Conservation (phyloP, 2,797 vertebrate species). For the Euthynnus affinis region DNA sequence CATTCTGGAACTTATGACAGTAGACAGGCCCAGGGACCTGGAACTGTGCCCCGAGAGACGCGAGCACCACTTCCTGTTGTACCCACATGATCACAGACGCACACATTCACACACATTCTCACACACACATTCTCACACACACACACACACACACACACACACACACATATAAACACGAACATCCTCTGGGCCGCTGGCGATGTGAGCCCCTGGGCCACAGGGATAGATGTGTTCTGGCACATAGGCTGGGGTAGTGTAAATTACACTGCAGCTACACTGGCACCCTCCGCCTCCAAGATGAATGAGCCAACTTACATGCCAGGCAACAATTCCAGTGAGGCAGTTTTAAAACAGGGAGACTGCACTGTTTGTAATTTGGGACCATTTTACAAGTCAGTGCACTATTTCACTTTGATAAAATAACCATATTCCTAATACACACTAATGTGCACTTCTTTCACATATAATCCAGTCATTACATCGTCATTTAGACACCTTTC, state of each 20-base stretch:
- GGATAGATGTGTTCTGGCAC: constrained; percentile 76
- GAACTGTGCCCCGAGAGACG: constrained; percentile 76
- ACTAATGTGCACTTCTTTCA: not conserved
- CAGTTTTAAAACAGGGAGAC: constrained; percentile 58
- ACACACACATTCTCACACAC: constrained; percentile 42
- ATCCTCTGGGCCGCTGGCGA: constrained; percentile 59
- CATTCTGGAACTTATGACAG: constrained; percentile 79
- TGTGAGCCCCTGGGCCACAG: constrained; percentile 66
- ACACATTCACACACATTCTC: constrained; percentile 39
- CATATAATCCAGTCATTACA: not conserved
- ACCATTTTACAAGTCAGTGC: constrained; percentile 49
- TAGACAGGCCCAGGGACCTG: constrained; percentile 80
- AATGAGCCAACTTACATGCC: constrained; percentile 73
- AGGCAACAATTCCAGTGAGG: constrained; percentile 62
- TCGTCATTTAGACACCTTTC: not conserved
- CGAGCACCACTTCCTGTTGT: constrained; percentile 74
- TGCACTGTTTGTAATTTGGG: constrained; percentile 47
- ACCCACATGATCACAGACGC: constrained; percentile 64
- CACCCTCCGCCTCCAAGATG: constrained; percentile 71
- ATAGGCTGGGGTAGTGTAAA: constrained; percentile 71
- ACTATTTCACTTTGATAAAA: constrained; percentile 54
- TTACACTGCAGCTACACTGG: constrained; percentile 74
- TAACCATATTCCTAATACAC: constrained; percentile 10
- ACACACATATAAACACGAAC: constrained; percentile 58
- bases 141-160: constrained; percentile 36